Evolutionary conservation across 53 echinoderm and acorn worm genomes (phyloP).

Genomic region (Echinarachnius parma): DNA sequence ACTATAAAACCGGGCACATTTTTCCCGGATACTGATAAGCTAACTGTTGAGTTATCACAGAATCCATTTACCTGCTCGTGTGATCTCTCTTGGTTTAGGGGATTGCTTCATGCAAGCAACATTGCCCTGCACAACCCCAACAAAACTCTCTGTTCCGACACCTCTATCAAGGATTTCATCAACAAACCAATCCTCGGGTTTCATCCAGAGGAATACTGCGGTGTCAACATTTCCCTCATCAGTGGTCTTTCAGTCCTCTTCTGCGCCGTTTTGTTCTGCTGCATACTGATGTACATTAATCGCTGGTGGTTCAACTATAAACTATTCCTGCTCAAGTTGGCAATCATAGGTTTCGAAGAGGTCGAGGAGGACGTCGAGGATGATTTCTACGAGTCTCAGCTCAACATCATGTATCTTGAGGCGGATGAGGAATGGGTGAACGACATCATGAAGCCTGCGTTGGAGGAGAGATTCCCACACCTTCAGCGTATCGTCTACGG

Average conservation of each 20-base stretch:
- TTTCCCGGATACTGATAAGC: background rate
- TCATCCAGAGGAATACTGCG: conserved; percentile 21
- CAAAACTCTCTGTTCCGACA: background rate
- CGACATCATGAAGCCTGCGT: conserved; percentile 1
- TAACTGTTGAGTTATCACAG: background rate
- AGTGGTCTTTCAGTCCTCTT: background rate
- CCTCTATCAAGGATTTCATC: background rate
- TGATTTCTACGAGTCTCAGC: conserved; percentile 9
- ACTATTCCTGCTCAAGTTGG: conserved; percentile 22
- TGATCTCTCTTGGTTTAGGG: conserved; percentile 1
- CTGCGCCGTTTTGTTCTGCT: background rate
- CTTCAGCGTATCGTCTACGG: conserved; percentile 10
- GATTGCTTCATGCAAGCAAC: conserved; percentile 4
- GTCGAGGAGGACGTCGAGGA: conserved; percentile 4
- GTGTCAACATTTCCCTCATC: background rate
- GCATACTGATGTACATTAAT: conserved; percentile 10
- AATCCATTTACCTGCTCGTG: conserved; percentile 24
- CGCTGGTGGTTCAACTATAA: conserved; percentile 33
- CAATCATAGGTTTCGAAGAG: background rate
- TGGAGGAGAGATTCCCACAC: conserved; percentile 21
- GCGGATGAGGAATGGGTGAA: conserved; percentile 10
- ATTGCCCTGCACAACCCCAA: background rate
- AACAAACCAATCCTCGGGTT: conserved; percentile 5
- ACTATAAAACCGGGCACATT: conserved; percentile 2
- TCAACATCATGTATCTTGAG: conserved; percentile 33